Percentiles rank a stretch among this genome's conserved stretches.
Conservation (phyloP, 1,140 invertebrate genomes). For the Bradysia coprophila region DNA sequence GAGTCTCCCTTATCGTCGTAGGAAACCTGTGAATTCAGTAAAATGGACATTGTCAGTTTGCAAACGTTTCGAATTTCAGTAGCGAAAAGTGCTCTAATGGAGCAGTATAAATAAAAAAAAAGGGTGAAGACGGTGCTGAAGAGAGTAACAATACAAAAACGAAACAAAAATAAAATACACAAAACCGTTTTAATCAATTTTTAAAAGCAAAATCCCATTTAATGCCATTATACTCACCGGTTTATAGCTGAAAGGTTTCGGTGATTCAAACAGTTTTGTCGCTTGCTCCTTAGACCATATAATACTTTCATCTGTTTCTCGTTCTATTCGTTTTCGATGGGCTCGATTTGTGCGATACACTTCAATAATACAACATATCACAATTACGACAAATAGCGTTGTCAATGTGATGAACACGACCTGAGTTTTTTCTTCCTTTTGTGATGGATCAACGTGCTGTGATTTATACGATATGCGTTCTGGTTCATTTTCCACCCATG, state of each 20-base stretch:
- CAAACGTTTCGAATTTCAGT: too few relatives aligned
- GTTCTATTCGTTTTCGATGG: slow-evolving; percentile 42
- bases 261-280: slow-evolving; percentile 34
- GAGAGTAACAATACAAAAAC: too few relatives aligned
- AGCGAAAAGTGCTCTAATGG: too few relatives aligned
- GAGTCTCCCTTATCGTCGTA: too few relatives aligned
- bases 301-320: slow-evolving; percentile 46
- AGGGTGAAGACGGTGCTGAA: too few relatives aligned
- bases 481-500: slow-evolving; percentile 65
- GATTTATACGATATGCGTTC: slow-evolving; percentile 51
- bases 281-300: slow-evolving; percentile 44
- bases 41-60: too few relatives aligned
- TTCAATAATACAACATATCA: slow-evolving; percentile 40
- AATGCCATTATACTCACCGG: too few relatives aligned
- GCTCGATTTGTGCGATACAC: slow-evolving; percentile 42
- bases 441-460: slow-evolving; percentile 43
- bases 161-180: too few relatives aligned
- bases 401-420: slow-evolving; percentile 52
- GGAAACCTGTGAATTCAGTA: too few relatives aligned
- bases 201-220: too few relatives aligned
- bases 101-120: too few relatives aligned
- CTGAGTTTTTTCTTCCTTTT: slow-evolving; percentile 56
- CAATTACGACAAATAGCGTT: slow-evolving; percentile 42
- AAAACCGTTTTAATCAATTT: too few relatives aligned
- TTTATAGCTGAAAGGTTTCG: slow-evolving; percentile 21